phyloP scores from a whole-genome alignment of 2,113 vertebrate genomes.

The Gambusia holbrooki region DNA sequence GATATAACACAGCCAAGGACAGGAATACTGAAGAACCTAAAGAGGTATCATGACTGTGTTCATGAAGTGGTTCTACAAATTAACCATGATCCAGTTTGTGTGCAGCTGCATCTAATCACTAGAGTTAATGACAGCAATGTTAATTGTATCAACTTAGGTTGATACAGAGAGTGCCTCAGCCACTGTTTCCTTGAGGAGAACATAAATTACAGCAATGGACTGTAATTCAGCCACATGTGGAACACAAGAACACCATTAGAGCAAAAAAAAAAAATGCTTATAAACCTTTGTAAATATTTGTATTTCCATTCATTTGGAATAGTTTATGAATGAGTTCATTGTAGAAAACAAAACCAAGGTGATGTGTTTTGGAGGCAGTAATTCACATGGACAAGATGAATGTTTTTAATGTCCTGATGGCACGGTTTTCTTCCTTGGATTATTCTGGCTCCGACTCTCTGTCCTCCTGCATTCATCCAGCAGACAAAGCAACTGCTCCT shows the following conservation, averaged over 20 bases:
- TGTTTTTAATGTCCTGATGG: constrained; percentile 2
- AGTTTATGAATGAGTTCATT: not conserved
- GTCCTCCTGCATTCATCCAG: constrained; percentile 73
- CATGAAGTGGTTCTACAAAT: no score
- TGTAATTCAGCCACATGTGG: constrained; percentile 8
- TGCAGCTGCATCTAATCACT: constrained; percentile 20
- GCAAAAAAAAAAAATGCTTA: not conserved
- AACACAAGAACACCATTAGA: constrained; percentile 21
- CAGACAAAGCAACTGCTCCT: constrained; percentile 72
- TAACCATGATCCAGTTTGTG: no score
- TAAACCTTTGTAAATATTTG: not conserved
- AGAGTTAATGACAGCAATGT: constrained; percentile 43
- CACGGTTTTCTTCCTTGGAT: constrained; percentile 11
- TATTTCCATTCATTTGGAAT: not conserved
- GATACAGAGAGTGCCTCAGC: constrained; percentile 40
- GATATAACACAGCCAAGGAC: no score
- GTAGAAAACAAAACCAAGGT: not conserved
- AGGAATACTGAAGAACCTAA: no score
- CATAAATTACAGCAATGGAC: constrained; percentile 31
- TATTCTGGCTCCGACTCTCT: constrained; percentile 38
- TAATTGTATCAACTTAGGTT: not conserved
- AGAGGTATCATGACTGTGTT: no score
- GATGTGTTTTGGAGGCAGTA: constrained; percentile 20
- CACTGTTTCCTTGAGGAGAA: constrained; percentile 38
- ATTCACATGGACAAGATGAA: constrained; percentile 11